Evolutionary conservation across 1,140 invertebrate species (phyloP).

Genomic region (Acyrthosiphon pisum): DNA sequence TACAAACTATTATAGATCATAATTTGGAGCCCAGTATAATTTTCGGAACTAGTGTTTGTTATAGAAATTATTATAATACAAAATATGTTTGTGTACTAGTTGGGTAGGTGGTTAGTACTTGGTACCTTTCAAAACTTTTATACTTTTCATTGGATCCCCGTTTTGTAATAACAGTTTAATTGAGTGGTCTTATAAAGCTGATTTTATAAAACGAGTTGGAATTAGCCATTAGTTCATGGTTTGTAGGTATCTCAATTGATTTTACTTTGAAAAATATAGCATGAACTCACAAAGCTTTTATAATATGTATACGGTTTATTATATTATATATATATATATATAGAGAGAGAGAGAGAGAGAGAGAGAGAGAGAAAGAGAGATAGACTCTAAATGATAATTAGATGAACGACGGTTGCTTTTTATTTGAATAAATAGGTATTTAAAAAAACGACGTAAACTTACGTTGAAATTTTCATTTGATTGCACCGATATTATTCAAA

Average conservation of each 20-base stretch:
- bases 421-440: background rate
- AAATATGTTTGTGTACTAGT: no score
- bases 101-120: no score
- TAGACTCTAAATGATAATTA: background rate
- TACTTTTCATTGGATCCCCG: background rate
- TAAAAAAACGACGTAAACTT: background rate
- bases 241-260: background rate
- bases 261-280: slow-evolving; percentile 12
- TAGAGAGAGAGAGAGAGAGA: background rate
- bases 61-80: no score
- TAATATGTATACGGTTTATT: background rate
- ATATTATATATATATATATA: background rate
- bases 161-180: background rate
- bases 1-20: background rate
- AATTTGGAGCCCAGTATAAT: background rate
- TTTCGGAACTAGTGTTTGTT: background rate
- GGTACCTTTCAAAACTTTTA: background rate
- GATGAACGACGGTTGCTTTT: background rate
- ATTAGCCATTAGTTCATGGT: background rate
- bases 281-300: background rate
- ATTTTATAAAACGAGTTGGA: background rate
- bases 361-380: no score
- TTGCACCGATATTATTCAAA: background rate
- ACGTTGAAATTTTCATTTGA: background rate
- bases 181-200: background rate